These are phyloP conservation scores for Lucifuga dentata DNA, from an alignment of 2,113 vertebrate species.

Conservation along the genomic window DNA sequence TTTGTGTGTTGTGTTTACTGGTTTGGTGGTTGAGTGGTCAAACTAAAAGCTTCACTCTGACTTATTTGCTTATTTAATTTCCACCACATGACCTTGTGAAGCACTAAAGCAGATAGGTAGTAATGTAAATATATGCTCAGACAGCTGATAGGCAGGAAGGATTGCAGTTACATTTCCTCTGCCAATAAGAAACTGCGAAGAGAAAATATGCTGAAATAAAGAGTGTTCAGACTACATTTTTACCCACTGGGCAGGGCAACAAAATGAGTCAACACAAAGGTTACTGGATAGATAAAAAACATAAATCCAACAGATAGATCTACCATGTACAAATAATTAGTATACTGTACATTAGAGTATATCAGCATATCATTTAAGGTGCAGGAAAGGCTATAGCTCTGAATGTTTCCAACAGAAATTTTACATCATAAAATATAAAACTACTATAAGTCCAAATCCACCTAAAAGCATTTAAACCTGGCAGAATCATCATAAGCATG, in stretches of 20 bases:
- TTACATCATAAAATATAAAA: not conserved
- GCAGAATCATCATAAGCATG: not conserved
- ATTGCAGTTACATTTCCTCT: constrained; percentile 79
- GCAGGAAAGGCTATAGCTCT: not conserved
- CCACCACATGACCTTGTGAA: constrained; percentile 82
- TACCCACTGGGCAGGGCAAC: constrained; percentile 13
- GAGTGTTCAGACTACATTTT: constrained; percentile 26
- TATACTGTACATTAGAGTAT: too few relatives aligned
- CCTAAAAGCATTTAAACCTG: not conserved
- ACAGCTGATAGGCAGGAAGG: constrained; percentile 84
- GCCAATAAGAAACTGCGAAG: constrained; percentile 18
- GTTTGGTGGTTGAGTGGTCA: constrained; percentile 40
- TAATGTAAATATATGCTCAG: constrained; percentile 89
- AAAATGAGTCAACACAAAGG: constrained; percentile 25
- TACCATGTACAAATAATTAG: not conserved
- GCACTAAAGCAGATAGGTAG: constrained; percentile 84
- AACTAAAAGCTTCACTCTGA: constrained; percentile 69
- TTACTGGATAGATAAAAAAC: constrained; percentile 1
- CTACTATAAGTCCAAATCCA: too few relatives aligned
- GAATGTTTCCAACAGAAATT: constrained; percentile 5
- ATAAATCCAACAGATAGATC: not conserved
- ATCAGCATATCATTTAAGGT: constrained; percentile 17
- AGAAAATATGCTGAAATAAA: constrained; percentile 38
- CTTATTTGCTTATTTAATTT: constrained; percentile 92
- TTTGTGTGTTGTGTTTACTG: constrained; percentile 28